A percentile compares a stretch with the other conserved stretches of the same genome.
Evolutionary conservation across 2,888 invertebrate species (phyloP).

Genomic region (Altica lythri): DNA sequence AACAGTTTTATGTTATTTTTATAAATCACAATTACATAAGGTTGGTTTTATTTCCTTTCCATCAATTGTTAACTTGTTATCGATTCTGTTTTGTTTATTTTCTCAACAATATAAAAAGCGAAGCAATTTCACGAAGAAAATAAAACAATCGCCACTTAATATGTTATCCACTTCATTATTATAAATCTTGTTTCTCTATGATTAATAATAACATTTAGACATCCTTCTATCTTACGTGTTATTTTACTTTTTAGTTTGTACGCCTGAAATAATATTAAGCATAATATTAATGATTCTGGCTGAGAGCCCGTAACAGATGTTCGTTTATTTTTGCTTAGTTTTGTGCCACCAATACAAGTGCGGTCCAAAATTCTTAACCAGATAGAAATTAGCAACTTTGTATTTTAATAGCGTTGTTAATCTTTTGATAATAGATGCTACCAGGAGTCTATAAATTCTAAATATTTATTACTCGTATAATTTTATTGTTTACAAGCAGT

Average conservation of each 20-base stretch:
- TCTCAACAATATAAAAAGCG: no score
- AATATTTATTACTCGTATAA: constrained; percentile 3
- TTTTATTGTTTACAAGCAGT: not conserved
- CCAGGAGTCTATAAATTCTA: constrained; percentile 3
- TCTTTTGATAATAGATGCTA: constrained; percentile 4
- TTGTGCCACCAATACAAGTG: constrained; percentile 20
- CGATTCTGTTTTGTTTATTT: no score
- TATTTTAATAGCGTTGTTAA: constrained; percentile 11
- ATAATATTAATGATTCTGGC: constrained; percentile 19
- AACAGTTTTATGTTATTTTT: no score
- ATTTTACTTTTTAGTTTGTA: not conserved
- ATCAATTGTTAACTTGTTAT: no score
- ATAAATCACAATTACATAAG: no score
- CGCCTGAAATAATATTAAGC: constrained; percentile 7
- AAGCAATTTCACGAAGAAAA: no score
- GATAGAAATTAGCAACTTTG: constrained; percentile 21
- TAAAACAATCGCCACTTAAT: no score
- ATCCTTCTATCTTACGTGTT: not conserved
- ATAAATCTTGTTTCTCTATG: no score
- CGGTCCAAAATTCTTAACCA: constrained; percentile 11
- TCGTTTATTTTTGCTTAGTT: constrained; percentile 23
- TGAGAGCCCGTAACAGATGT: constrained; percentile 21
- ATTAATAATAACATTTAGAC: no score
- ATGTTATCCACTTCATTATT: no score
- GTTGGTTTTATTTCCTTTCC: no score